Evolutionary conservation across 2,888 invertebrate species (phyloP), one percentile per base, ranked within the genome.

Genomic region (Copidosoma aretas): DNA sequence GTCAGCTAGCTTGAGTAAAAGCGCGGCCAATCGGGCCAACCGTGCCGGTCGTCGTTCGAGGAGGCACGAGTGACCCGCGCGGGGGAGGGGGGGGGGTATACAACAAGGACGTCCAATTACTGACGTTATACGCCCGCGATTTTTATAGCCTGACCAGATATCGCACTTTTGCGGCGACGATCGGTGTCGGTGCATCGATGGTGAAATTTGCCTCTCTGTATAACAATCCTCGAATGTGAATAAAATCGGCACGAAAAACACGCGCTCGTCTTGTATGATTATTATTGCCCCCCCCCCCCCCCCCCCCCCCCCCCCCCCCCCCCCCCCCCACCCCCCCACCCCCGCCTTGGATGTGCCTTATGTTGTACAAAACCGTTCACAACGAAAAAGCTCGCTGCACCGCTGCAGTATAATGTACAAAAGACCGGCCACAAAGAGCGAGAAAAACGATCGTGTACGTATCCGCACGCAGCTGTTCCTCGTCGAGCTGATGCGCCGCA

Each of bases 401-500:
- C n/a, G n/a, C n/a, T n/a, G n/a, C n/a, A n/a, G n/a, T n/a, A n/a
- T n/a, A n/a, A n/a, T n/a, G n/a, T n/a, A n/a, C n/a, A n/a, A n/a
- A 41, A 41, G 41, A 8, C 14, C 41, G 41, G 41, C 8, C 41
- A 10, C 41, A 14, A 41, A 14, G 41, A 41, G 41, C 8, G 41
- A 41, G 41, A 10, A 41, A 41, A 41, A 46, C 43, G 32, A 53
- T 19, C 19, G 53, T n/a, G n/a, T n/a, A n/a, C 54, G 49, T 56
- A 21, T 12, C 15, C 21, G 5, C 25, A 57, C 41, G 63, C 75
- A 79, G 81, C 68, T 79, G 73, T 77, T 81, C 76, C 75, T 81
- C 72, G 76, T 77, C 73, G 79, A 82, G 56, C 72, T 79, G 21
- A 73, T 81, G 74, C 76, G 75, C 10, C 76, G 78, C 64, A 76